A percentile compares a stretch with the other conserved stretches of the same genome.
Evolutionary conservation across 2,888 invertebrate species (phyloP).

Genomic region (Tetragnatha montana): DNA sequence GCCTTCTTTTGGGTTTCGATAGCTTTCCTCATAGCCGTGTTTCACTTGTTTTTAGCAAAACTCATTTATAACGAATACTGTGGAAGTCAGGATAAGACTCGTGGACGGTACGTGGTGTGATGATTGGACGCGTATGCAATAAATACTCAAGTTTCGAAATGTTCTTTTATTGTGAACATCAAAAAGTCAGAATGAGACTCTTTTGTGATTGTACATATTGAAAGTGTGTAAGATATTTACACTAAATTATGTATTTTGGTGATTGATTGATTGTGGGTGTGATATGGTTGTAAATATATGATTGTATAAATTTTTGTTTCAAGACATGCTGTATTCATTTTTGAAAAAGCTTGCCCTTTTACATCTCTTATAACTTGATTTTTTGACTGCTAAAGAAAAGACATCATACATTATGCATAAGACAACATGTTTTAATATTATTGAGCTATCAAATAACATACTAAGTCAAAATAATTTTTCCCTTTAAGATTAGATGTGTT

Average conservation of each 20-base stretch:
- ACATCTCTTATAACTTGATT: too few relatives aligned
- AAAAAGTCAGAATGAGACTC: not conserved
- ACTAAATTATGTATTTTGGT: not conserved
- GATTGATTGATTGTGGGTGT: not conserved
- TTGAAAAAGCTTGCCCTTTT: not conserved
- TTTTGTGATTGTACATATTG: constrained; percentile 27
- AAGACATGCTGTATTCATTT: not conserved
- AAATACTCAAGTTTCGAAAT: not conserved
- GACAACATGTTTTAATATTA: too few relatives aligned
- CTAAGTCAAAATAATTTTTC: too few relatives aligned
- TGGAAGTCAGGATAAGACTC: constrained; percentile 66
- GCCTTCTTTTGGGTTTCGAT: constrained; percentile 94
- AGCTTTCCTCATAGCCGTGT: constrained; percentile 89
- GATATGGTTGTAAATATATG: not conserved
- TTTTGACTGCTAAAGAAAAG: too few relatives aligned
- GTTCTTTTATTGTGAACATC: not conserved
- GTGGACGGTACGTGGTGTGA: constrained; percentile 68
- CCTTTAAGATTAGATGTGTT: too few relatives aligned
- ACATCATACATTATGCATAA: too few relatives aligned
- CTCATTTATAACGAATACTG: constrained; percentile 92
- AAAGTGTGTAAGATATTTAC: constrained; percentile 9
- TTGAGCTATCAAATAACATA: too few relatives aligned
- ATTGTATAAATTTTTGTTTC: not conserved
- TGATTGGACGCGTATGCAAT: not conserved
- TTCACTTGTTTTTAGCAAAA: constrained; percentile 94